These are phyloP conservation scores for Dipodomys spectabilis DNA, from an alignment of 2,113 vertebrate genomes.

Conservation along the genomic window DNA sequence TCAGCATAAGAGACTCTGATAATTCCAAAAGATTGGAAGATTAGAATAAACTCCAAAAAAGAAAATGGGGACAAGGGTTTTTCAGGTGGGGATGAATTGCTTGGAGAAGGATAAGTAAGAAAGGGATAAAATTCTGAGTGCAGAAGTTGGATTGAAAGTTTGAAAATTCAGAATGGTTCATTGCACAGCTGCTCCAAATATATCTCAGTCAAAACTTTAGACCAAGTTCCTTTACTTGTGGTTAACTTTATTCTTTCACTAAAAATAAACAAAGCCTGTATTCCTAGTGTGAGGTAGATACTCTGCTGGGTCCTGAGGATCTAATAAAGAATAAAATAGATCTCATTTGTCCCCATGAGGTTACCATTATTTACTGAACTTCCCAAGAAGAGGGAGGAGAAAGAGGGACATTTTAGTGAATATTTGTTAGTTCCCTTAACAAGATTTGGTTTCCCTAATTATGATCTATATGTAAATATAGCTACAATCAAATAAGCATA, in stretches of 20 bases:
- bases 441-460: background rate
- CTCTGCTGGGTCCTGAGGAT: background rate
- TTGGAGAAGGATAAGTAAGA: background rate
- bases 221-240: background rate
- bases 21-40: constrained; percentile 53
- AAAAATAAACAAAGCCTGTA: background rate
- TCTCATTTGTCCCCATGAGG: background rate
- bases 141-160: background rate
- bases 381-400: background rate
- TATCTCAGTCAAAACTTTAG: background rate
- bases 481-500: background rate
- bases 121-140: background rate
- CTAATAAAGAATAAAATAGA: background rate
- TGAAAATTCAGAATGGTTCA: background rate
- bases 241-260: background rate
- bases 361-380: background rate
- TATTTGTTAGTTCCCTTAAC: background rate
- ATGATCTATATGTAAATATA: background rate
- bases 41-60: background rate
- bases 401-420: background rate
- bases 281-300: background rate
- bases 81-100: background rate
- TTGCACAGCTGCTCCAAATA: background rate
- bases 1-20: constrained; percentile 40
- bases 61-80: background rate